Base-by-base conservation (phyloP, 2,888 invertebrate species). In the Cryptocephalus moraei region DNA sequence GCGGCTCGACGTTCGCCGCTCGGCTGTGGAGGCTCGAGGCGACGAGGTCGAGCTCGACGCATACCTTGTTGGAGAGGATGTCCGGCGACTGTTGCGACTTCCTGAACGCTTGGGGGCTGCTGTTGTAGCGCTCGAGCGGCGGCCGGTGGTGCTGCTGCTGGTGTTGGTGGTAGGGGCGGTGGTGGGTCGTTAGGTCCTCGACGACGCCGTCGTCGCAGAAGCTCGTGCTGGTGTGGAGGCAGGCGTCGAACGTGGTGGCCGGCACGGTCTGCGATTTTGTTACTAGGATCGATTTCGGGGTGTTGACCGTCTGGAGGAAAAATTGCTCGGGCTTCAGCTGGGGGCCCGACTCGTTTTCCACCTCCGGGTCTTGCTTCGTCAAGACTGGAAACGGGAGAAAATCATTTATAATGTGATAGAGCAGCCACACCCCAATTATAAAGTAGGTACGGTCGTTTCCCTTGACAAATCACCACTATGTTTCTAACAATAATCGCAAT, bases 281-380 rank as follows among this genome's bases (percentile, higher is more conserved):
- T 32, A 42, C 36, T 2, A 22, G 31, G 40, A 40, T 41, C 4
- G 49, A 39, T 47, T 54, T 54, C 1, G 47, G 38, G 9, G 39
- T 41, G 33, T 54, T 55, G 46, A 33, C 53, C 34, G 41, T 54
- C 45, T 43, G 51, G 41, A 56, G 39, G 22, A 54, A 48, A n/a
- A 54, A 49, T 43, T 58, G 57, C 32, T 62, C 59, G n/a, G 51
- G 48, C 52, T 54, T 55, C 36, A 49, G 45, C 39, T 48, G 50
- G 6, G 73, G 70, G 0, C 75, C 77, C 1, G 77, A 75, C 41
- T 81, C 76, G 61, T 80, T 81, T 56, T 83, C 82, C 42, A 77
- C 75, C 54, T 83, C 81, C 4, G 77, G 75, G 1, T 77, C 77
- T 69, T 79, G 79, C 61, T 81, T 82, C 49, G 82, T 80, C 66